These are phyloP conservation scores for Megamerina dolium DNA, from an alignment of 2,888 invertebrate species.

Conservation along the genomic window DNA sequence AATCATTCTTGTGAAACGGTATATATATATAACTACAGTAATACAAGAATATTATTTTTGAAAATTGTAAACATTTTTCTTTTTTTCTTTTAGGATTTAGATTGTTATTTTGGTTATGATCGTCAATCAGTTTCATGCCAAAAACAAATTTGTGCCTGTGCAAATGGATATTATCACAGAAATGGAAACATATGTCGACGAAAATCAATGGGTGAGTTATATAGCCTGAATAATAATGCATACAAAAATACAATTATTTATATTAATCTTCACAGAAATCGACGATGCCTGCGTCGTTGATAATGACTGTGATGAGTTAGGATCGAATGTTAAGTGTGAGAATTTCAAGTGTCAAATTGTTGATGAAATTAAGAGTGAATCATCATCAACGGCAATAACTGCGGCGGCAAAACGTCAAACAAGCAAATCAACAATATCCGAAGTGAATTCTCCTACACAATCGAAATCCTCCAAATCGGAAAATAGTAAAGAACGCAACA, in stretches of 20 bases:
- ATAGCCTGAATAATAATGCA: not conserved
- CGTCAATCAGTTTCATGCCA: conserved; percentile 45
- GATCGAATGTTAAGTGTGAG: conserved; percentile 34
- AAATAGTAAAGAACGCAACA: conserved; percentile 16
- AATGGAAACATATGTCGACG: conserved; percentile 48
- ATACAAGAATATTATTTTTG: no score
- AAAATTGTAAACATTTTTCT: not conserved
- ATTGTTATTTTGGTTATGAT: conserved; percentile 48
- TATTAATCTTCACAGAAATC: conserved; percentile 28
- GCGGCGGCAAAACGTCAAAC: not conserved
- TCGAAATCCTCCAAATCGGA: conserved; percentile 13
- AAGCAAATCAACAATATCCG: no score
- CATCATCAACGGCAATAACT: not conserved
- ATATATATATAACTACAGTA: no score
- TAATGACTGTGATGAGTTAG: conserved; percentile 43
- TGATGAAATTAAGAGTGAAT: conserved; percentile 23
- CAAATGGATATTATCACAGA: conserved; percentile 48
- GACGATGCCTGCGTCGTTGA: conserved; percentile 46
- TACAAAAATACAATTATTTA: not conserved
- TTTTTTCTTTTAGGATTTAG: conserved; percentile 31
- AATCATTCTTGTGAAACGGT: conserved; percentile 42
- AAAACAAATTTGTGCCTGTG: conserved; percentile 43
- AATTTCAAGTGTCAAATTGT: conserved; percentile 32
- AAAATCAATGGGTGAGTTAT: conserved; percentile 44
- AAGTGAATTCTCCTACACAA: no score